phyloP scores from a whole-genome alignment of 2,797 vertebrate genomes.

The Adelosebastes latens region DNA sequence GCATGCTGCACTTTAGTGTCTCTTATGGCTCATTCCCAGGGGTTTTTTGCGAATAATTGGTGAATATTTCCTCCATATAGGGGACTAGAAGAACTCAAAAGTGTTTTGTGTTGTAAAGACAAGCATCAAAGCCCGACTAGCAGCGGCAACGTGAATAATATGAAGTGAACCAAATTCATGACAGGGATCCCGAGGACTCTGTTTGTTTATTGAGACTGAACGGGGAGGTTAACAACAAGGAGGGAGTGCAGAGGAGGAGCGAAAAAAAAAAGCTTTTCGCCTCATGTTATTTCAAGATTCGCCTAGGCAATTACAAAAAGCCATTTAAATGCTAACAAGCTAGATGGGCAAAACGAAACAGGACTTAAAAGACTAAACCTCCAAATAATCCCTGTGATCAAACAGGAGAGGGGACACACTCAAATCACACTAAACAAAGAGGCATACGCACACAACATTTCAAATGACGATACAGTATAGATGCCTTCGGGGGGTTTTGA shows the following conservation, averaged over 20 bases:
- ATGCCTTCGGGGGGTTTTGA: not conserved
- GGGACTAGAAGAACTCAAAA: constrained; percentile 34
- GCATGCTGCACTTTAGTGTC: constrained; percentile 16
- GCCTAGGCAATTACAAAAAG: constrained; percentile 59
- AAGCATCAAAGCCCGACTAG: constrained; percentile 41
- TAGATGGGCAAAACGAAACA: constrained; percentile 47
- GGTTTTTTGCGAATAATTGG: constrained; percentile 44
- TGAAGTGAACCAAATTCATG: constrained; percentile 32
- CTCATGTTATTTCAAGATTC: constrained; percentile 52
- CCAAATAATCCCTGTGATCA: constrained; percentile 54
- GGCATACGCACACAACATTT: not conserved
- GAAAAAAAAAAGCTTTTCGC: constrained; percentile 21
- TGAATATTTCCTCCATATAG: constrained; percentile 55
- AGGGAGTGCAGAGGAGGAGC: not conserved
- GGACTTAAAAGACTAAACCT: constrained; percentile 52
- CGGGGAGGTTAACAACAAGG: constrained; percentile 41
- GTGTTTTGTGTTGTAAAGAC: constrained; percentile 32
- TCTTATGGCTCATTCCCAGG: constrained; percentile 17
- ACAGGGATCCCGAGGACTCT: constrained; percentile 27
- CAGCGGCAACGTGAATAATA: constrained; percentile 9
- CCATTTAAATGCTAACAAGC: constrained; percentile 71
- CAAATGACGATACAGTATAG: not conserved
- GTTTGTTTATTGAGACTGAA: constrained; percentile 53
- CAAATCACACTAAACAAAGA: not conserved
- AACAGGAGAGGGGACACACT: constrained; percentile 32